phyloP scores from a whole-genome alignment of 1,140 invertebrate species.

The Sitobion miscanthi region DNA sequence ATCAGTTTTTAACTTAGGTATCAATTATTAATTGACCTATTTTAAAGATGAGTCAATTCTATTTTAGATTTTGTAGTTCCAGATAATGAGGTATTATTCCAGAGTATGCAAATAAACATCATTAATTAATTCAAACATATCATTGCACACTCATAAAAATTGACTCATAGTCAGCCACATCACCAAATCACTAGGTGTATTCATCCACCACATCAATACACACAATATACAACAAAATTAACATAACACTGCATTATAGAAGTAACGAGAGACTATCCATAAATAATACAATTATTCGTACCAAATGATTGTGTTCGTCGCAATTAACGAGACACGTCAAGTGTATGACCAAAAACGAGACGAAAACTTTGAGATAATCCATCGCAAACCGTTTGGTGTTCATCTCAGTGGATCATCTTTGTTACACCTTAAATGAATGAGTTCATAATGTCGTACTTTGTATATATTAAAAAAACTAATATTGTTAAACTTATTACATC shows the following conservation, averaged over 20 bases:
- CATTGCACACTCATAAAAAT: not conserved
- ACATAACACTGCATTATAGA: not conserved
- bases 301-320: conserved; percentile 50
- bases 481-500: not conserved
- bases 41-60: not conserved
- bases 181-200: not conserved
- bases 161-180: not conserved
- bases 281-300: not conserved
- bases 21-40: not conserved
- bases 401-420: conserved; percentile 18
- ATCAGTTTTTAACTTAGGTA: not conserved
- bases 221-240: not conserved
- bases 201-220: not conserved
- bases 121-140: not conserved
- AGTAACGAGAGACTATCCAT: not conserved
- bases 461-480: not conserved
- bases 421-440: not conserved
- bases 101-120: not conserved
- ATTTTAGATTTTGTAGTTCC: not conserved
- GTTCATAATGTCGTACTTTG: not conserved
- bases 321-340: conserved; percentile 34
- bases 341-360: conserved; percentile 2
- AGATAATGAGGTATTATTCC: not conserved
- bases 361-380: conserved; percentile 22
- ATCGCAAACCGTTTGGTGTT: not conserved